Percentiles rank a stretch among this genome's conserved stretches.
Evolutionary conservation across 2,797 vertebrate genomes (phyloP).

Genomic region (Coluber constrictor): DNA sequence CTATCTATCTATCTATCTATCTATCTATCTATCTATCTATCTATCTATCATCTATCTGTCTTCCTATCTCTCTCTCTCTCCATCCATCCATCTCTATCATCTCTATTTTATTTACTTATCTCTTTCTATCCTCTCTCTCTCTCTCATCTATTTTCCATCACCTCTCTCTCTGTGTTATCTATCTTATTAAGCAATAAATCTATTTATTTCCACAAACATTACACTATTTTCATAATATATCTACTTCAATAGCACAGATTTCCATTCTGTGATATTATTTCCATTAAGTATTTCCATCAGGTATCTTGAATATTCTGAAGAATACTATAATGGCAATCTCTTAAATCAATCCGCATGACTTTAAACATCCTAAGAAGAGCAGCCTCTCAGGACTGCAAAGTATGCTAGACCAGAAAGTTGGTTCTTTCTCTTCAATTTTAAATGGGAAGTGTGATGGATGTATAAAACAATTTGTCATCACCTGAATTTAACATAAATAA

Average conservation of each 20-base stretch:
- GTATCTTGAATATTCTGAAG: background rate
- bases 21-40: no score
- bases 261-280: background rate
- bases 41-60: no score
- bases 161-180: background rate
- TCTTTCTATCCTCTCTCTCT: no score
- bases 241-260: background rate
- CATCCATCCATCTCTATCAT: no score
- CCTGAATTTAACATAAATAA: background rate
- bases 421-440: background rate
- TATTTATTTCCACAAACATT: background rate
- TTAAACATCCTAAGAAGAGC: background rate
- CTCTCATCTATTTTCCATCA: background rate
- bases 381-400: background rate
- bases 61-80: no score
- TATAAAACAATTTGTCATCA: background rate
- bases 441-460: background rate
- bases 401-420: background rate
- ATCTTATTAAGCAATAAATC: background rate
- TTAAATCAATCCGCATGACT: background rate
- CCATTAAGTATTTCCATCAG: background rate
- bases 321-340: background rate
- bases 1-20: no score
- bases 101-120: no score
- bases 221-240: background rate